phyloP scores from a whole-genome alignment of 2,797 vertebrate species.

The Synaphobranchus kaupii region DNA sequence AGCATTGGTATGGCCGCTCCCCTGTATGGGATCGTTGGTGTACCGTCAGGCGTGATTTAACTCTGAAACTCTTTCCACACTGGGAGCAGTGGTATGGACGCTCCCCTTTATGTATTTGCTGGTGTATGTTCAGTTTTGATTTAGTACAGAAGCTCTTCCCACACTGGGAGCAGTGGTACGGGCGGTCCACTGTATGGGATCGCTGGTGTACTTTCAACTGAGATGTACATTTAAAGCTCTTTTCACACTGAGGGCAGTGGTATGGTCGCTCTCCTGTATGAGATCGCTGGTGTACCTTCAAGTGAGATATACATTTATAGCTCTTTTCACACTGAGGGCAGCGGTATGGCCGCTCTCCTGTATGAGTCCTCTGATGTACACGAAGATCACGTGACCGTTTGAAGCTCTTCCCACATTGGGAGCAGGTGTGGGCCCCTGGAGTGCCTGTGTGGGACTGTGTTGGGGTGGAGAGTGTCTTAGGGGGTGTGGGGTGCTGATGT shows the following conservation, averaged over 20 bases:
- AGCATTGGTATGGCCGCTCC: background rate
- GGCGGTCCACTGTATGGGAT: background rate
- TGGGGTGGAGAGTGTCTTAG: too few species aligned
- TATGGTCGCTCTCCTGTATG: background rate
- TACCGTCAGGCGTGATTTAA: background rate
- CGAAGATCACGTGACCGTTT: too few species aligned
- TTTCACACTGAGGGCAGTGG: background rate
- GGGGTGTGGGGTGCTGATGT: too few species aligned
- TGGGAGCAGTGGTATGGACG: background rate
- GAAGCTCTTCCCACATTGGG: slow-evolving; percentile 13
- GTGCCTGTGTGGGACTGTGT: too few species aligned
- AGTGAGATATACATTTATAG: background rate
- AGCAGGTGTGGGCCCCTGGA: too few species aligned
- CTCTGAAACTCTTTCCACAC: background rate
- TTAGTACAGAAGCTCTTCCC: background rate
- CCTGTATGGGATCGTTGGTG: background rate
- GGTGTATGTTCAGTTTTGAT: background rate
- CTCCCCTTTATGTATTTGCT: background rate
- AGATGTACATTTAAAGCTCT: background rate
- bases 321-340: background rate
- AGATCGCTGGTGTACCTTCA: background rate
- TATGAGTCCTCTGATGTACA: background rate
- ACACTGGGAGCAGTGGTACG: slow-evolving; percentile 9
- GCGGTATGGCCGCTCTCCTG: background rate
- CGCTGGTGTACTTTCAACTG: background rate